phyloP scores from a whole-genome alignment of 1,140 invertebrate genomes.

The Philopotamus ludificatus region DNA sequence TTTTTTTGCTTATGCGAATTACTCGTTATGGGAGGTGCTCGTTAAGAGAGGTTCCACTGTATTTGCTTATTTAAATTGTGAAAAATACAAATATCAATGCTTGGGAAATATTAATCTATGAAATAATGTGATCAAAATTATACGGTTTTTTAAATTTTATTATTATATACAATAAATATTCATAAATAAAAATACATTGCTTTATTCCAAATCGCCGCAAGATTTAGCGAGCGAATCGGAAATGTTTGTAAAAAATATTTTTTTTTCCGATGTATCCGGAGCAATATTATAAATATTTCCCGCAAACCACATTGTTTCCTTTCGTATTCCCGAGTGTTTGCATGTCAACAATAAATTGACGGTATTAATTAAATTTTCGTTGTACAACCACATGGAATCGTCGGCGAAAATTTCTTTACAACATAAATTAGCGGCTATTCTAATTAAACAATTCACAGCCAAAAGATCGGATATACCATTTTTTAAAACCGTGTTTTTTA shows the following conservation, averaged over 20 bases:
- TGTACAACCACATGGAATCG: slow-evolving; percentile 41
- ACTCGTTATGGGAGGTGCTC: no score
- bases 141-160: slow-evolving; percentile 22
- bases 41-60: no score
- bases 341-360: slow-evolving; percentile 11
- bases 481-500: neutral
- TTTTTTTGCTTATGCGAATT: no score
- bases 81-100: slow-evolving; percentile 14
- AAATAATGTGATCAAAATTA: slow-evolving; percentile 37
- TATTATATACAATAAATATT: slow-evolving; percentile 31
- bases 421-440: slow-evolving; percentile 36
- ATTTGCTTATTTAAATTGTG: slow-evolving; percentile 3
- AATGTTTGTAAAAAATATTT: slow-evolving; percentile 22
- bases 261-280: slow-evolving; percentile 41
- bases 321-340: slow-evolving; percentile 14
- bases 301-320: slow-evolving; percentile 48
- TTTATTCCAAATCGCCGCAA: no score
- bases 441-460: slow-evolving; percentile 25
- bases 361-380: slow-evolving; percentile 42
- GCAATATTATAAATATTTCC: slow-evolving; percentile 47
- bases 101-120: slow-evolving; percentile 23
- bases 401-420: slow-evolving; percentile 35
- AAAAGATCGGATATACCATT: neutral
- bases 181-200: slow-evolving; percentile 10
- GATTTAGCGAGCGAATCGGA: neutral